phyloP scores from a whole-genome alignment of 2,888 invertebrate species.

The Belgica antarctica region DNA sequence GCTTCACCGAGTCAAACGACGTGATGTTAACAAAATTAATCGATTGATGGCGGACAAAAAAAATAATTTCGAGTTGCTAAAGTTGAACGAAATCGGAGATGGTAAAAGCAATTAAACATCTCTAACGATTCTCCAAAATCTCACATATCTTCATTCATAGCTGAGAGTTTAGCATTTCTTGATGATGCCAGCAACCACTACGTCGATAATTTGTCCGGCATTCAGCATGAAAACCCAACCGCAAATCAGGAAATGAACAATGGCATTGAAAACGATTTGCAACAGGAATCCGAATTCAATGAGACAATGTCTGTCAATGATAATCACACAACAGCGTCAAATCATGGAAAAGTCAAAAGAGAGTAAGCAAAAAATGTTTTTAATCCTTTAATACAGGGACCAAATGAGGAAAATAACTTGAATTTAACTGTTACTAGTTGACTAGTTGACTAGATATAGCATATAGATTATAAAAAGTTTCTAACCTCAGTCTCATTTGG shows the following conservation, averaged over 20 bases:
- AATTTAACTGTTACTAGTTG: too few species aligned
- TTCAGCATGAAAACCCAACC: constrained; percentile 22
- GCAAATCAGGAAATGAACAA: constrained; percentile 40
- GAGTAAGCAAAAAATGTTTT: constrained; percentile 32
- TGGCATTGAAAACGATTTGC: constrained; percentile 35
- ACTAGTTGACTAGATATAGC: too few species aligned
- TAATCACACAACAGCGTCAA: constrained; percentile 29
- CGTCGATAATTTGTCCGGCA: neutral
- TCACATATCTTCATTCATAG: neutral
- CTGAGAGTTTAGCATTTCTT: neutral
- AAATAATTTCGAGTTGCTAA: neutral
- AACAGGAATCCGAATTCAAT: constrained; percentile 18
- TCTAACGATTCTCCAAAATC: neutral
- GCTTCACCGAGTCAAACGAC: constrained; percentile 35
- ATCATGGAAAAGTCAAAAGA: constrained; percentile 31
- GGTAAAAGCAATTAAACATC: neutral
- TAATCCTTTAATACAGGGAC: too few species aligned
- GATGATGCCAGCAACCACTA: neutral
- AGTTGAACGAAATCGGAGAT: neutral
- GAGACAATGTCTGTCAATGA: constrained; percentile 33
- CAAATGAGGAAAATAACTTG: too few species aligned
- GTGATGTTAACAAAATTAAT: constrained; percentile 34
- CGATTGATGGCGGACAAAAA: constrained; percentile 2
- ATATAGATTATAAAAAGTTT: too few species aligned
- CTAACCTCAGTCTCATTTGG: too few species aligned